A percentile compares a stretch with the other conserved stretches of the same genome.
Conservation (phyloP, 2,113 vertebrate genomes). For the Ranitomeya imitator region DNA sequence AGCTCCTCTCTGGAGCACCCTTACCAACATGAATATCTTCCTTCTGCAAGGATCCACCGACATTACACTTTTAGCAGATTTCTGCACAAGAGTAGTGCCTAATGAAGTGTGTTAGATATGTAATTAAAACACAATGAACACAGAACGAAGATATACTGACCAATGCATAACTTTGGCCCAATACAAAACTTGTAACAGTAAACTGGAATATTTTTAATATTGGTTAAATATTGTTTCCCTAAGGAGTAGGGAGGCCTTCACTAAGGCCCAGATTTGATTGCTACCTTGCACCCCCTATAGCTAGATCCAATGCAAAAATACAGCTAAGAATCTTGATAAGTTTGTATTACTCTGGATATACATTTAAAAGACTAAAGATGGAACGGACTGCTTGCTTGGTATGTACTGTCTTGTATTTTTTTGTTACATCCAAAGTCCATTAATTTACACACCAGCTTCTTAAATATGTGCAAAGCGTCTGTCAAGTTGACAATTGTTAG, state of each 20-base stretch:
- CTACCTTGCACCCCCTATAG: background rate
- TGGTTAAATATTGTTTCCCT: too few species aligned
- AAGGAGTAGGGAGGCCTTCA: too few species aligned
- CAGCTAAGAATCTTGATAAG: background rate
- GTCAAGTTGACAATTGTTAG: constrained; percentile 68
- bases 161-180: background rate
- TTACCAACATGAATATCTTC: background rate
- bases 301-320: background rate
- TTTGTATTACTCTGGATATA: background rate
- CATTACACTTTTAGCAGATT: background rate
- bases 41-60: background rate
- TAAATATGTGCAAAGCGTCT: constrained; percentile 59
- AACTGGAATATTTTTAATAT: too few species aligned
- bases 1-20: background rate
- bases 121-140: background rate
- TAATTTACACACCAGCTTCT: background rate
- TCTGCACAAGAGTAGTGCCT: background rate
- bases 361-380: background rate
- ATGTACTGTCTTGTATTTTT: background rate
- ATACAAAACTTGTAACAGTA: too few species aligned
- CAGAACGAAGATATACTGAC: background rate
- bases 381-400: background rate
- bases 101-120: background rate
- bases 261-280: too few species aligned
- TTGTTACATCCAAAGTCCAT: background rate